Percentiles rank a stretch among this genome's conserved stretches.
phyloP scores from a whole-genome alignment of 2,113 vertebrate genomes.

The Hemiprocne comata region DNA sequence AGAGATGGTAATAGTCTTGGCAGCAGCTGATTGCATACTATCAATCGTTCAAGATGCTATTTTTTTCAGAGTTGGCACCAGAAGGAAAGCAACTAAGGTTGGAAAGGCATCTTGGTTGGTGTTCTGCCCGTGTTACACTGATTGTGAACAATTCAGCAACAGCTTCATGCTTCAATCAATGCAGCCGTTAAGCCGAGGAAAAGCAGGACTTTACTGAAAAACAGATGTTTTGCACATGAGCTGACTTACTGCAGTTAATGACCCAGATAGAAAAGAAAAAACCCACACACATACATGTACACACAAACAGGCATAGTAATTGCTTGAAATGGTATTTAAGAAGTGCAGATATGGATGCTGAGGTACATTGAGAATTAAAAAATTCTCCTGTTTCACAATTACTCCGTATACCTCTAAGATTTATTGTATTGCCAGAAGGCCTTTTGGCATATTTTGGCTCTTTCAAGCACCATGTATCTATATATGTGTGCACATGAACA shows the following conservation, averaged over 20 bases:
- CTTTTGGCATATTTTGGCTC: background rate
- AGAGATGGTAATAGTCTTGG: background rate
- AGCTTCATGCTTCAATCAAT: constrained; percentile 31
- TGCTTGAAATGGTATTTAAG: background rate
- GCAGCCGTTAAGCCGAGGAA: constrained; percentile 46
- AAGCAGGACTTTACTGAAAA: constrained; percentile 43
- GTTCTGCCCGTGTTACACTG: background rate
- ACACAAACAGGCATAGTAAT: background rate
- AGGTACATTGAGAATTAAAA: background rate
- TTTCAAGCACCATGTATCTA: background rate
- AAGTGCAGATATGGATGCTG: background rate
- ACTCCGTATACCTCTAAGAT: background rate
- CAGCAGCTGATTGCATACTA: constrained; percentile 29
- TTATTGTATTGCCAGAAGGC: background rate
- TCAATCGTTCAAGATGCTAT: constrained; percentile 33
- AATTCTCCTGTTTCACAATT: background rate
- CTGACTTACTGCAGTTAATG: constrained; percentile 42
- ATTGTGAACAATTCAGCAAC: constrained; percentile 9
- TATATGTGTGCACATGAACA: background rate
- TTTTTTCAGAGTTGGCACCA: constrained; percentile 33
- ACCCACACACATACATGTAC: background rate
- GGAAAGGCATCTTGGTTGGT: background rate
- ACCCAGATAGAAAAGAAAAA: constrained; percentile 16
- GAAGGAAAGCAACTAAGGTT: background rate
- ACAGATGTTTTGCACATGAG: constrained; percentile 62